Evolutionary conservation across 2,888 invertebrate genomes (phyloP), one percentile per base, ranked within the genome.

Genomic region (Phytoseiulus persimilis): DNA sequence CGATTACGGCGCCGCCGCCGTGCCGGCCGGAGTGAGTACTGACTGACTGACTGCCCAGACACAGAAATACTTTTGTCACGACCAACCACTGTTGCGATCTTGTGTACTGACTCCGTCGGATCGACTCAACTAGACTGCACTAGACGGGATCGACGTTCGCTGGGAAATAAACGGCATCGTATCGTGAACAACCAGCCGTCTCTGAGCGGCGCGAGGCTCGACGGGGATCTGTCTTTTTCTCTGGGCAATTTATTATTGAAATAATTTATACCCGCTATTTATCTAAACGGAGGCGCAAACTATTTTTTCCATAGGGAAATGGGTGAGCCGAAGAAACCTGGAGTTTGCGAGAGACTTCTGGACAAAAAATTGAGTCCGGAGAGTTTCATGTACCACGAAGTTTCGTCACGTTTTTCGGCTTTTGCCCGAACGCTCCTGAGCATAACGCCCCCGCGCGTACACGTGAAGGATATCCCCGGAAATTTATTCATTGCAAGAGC

Each of bases 41-140:
- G 65, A 65, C 65, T 65, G 65, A 65, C 65, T 65, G 65, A 65
- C 65, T 65, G 65, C 11, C 65, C 65, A 65, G 65, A 65, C 65
- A 65, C 65, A 65, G 65, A 65, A 65, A 65, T 65, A 65, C 65
- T 65, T 65, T 65, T 65, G 65, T 65, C 65, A 65, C 65, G 65
- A 65, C 65, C 65, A 23, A 23, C 65, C 65, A 65, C 65, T 65
- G 65, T 65, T 65, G 65, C 65, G 65, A 65, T 65, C 65, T 28
- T 28, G 65, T 14, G 65, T 65, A 65, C 65, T 65, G 65, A 65
- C 65, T 65, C 65, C 65, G 65, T 23, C 28, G 65, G 2, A 65
- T 65, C 65, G 65, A 65, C 65, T 65, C 65, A 65, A 65, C 65
- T 65, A 65, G 46, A 46, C 46, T 46, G 6, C 46, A 46, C 46